Evolutionary conservation across 2,888 invertebrate genomes (phyloP).

Genomic region (Periphyllus acericola): DNA sequence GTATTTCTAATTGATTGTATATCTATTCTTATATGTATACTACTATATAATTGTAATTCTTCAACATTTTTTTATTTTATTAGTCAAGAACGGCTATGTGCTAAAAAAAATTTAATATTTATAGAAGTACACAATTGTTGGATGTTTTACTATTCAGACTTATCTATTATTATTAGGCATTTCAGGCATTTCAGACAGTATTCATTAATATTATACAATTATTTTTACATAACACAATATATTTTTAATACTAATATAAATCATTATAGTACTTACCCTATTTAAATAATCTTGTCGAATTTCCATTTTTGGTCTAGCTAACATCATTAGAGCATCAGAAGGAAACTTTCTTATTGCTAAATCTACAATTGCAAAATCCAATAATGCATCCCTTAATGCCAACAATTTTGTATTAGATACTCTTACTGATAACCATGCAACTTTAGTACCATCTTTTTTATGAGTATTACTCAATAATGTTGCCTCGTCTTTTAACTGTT

Average conservation of each 20-base stretch:
- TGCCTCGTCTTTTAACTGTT: slow-evolving; percentile 74
- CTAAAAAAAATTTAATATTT: no score
- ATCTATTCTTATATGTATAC: no score
- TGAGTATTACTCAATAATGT: slow-evolving; percentile 74
- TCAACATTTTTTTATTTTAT: no score
- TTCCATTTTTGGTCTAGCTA: slow-evolving; percentile 76
- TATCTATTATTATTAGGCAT: background rate
- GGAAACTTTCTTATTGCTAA: slow-evolving; percentile 77
- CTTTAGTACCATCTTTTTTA: slow-evolving; percentile 76
- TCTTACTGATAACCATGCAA: slow-evolving; percentile 77
- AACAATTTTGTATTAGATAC: slow-evolving; percentile 68
- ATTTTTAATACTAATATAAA: background rate
- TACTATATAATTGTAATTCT: no score
- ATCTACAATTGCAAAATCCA: slow-evolving; percentile 74
- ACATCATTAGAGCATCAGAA: slow-evolving; percentile 78
- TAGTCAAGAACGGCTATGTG: no score
- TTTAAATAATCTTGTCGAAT: slow-evolving; percentile 88
- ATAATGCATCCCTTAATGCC: slow-evolving; percentile 65
- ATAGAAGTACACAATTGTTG: no score
- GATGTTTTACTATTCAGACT: no score
- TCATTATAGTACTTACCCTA: slow-evolving; percentile 71
- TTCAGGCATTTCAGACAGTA: no score
- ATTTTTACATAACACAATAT: background rate
- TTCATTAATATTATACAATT: background rate
- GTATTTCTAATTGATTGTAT: no score